These are phyloP conservation scores for Pheosia gnoma DNA, from an alignment of 2,888 invertebrate species.

Conservation along the genomic window DNA sequence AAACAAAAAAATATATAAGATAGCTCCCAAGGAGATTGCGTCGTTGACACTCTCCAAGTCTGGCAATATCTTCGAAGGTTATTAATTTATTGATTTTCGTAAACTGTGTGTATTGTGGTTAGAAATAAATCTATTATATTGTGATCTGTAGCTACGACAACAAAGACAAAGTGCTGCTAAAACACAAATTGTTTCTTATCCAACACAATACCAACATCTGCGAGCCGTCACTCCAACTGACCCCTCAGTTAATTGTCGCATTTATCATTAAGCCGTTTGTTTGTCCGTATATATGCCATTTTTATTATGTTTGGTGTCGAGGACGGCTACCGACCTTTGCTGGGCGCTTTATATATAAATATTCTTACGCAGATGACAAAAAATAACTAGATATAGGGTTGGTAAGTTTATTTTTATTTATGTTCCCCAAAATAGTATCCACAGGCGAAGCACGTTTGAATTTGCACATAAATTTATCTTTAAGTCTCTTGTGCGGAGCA, in stretches of 20 bases:
- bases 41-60: no score
- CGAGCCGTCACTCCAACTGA: not conserved
- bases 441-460: not conserved
- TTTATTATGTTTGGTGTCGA: not conserved
- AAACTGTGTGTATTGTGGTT: no score
- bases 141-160: no score
- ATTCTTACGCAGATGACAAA: not conserved
- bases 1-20: no score
- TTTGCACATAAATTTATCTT: no score
- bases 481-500: no score
- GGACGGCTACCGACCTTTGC: constrained; percentile 3
- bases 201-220: not conserved
- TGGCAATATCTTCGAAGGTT: no score
- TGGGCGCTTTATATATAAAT: not conserved
- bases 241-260: not conserved
- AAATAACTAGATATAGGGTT: not conserved
- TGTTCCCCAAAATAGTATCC: not conserved
- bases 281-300: not conserved
- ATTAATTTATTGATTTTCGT: no score
- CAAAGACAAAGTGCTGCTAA: not conserved
- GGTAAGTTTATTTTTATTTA: not conserved
- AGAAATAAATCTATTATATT: no score
- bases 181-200: not conserved
- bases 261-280: not conserved
- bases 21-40: no score